Percentiles rank a stretch among this genome's conserved stretches.
Conservation (phyloP, 2,113 vertebrate genomes). For the Perccottus glenii region DNA sequence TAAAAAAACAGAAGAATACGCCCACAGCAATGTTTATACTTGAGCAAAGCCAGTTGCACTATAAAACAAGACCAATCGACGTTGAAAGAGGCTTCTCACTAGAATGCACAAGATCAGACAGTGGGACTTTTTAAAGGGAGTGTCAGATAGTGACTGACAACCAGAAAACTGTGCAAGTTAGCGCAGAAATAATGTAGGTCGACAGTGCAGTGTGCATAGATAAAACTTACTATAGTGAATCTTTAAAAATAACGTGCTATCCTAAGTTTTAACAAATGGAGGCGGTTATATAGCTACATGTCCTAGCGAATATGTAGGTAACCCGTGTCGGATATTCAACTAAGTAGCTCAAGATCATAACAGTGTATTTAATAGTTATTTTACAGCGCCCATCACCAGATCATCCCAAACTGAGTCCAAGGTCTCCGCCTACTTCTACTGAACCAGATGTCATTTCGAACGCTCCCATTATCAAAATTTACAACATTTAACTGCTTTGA, state of each 20-base stretch:
- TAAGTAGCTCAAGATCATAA: neutral
- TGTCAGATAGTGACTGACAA: slow-evolving; percentile 40
- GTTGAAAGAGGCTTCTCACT: slow-evolving; percentile 1
- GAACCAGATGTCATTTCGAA: slow-evolving; percentile 20
- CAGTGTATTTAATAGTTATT: neutral
- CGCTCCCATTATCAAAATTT: neutral
- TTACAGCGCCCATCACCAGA: neutral
- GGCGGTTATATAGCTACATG: no score
- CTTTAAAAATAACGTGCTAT: neutral
- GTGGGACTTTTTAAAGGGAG: slow-evolving; percentile 7
- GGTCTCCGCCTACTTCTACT: slow-evolving; percentile 56
- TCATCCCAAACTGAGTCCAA: slow-evolving; percentile 13
- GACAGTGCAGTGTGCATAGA: neutral
- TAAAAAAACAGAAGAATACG: neutral
- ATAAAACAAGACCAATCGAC: slow-evolving; percentile 40
- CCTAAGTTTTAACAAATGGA: neutral
- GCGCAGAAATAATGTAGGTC: neutral
- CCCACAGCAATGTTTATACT: neutral
- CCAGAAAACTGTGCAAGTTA: neutral
- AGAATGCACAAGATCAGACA: slow-evolving; percentile 4
- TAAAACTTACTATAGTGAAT: neutral
- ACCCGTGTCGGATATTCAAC: no score
- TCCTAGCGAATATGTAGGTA: no score
- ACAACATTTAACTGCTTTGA: neutral
- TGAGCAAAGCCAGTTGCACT: neutral